Evolutionary conservation across 2,888 invertebrate genomes (phyloP).

Genomic region (Anticlea derivata): DNA sequence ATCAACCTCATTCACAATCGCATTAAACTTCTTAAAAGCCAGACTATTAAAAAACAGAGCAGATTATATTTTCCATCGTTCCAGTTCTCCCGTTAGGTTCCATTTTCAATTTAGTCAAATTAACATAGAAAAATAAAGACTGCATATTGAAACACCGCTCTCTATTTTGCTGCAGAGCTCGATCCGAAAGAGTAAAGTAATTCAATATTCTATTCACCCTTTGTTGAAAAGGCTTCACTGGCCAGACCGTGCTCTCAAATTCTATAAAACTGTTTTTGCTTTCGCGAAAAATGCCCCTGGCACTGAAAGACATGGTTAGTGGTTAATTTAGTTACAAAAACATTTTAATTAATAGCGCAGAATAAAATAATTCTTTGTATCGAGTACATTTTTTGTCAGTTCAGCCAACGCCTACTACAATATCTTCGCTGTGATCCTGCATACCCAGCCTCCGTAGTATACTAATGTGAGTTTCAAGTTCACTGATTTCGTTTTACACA

Average conservation of each 20-base stretch:
- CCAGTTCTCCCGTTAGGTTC: neutral
- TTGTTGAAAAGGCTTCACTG: slow-evolving; percentile 14
- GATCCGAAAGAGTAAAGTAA: slow-evolving; percentile 14
- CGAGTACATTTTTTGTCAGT: no score
- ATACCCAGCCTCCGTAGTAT: no score
- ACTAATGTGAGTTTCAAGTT: no score
- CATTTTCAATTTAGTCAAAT: neutral
- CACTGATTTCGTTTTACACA: no score
- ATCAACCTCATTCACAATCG: no score
- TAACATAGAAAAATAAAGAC: neutral
- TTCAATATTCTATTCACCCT: slow-evolving; percentile 19
- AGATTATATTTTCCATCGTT: neutral
- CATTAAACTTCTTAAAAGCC: no score
- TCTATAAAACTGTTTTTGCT: slow-evolving; percentile 1
- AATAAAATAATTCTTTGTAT: no score
- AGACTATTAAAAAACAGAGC: neutral
- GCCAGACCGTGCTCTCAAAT: slow-evolving; percentile 5
- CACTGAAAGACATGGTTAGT: slow-evolving; percentile 2
- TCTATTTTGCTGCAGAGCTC: slow-evolving; percentile 12
- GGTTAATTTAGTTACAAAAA: neutral
- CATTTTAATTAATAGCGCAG: no score
- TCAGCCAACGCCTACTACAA: no score
- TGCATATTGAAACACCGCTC: slow-evolving; percentile 1
- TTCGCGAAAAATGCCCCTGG: neutral
- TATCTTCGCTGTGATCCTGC: no score